Evolutionary conservation across 2,888 invertebrate species (phyloP), one percentile per base, ranked within the genome.

Genomic region (Polyommatus icarus): DNA sequence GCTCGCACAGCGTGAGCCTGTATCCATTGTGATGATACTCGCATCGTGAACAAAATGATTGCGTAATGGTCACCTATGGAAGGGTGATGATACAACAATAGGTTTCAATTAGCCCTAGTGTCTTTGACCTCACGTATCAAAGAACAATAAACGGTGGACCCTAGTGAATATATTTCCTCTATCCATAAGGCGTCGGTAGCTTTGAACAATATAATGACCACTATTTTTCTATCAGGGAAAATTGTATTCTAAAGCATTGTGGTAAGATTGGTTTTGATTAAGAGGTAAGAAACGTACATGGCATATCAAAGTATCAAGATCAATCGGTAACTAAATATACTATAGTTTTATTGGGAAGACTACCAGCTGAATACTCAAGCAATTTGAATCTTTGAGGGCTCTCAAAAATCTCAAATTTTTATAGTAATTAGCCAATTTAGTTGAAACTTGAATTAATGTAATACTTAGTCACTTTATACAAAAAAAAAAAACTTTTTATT

Each of bases 71-170:
- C 61, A 20, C 61, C 61, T 61, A 61, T 61, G 24, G 24, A 12
- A 61, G 61, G 61, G 10, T 61, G 24, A 59, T 20, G 8, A 20
- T 20, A 61, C 24, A 61, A 61, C 20, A 61, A 61, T 24, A 61
- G 24, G 10, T 10, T 61, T 61, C 20, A 61, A 61, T 67, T 67
- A 67, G 15, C 67, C 67, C 67, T 29, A 76, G 75, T 78, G 79
- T 81, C 78, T 75, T 36, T 79, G 79, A 80, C 80, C 79, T 77
- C 73, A 59, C 72, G 79, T 79, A 79, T 80, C 80, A 80, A 80
- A 78, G 78, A 79, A 79, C 79, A 79, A 79, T 77, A 79, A 80
- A 78, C 72, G 78, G 76, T 67, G 76, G 54, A 78, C 78, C 78
- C 78, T 57, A 71, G 80, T 79, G 80, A 80, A 78, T 80, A 71